Evolutionary conservation across 2,113 vertebrate species (phyloP), one percentile per base, ranked within the genome.

Genomic region (Dipodomys merriami): DNA sequence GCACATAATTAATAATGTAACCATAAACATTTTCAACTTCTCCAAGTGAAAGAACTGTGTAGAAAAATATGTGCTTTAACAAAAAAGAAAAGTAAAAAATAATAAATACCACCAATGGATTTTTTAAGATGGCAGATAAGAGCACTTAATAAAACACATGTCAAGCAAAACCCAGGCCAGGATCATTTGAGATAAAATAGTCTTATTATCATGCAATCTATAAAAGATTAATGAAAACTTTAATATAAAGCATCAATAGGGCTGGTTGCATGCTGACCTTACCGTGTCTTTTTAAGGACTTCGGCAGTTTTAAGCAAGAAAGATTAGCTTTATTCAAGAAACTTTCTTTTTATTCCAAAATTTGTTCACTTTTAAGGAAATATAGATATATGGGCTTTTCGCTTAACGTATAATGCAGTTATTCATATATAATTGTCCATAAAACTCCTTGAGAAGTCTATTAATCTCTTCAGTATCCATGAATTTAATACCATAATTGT

Each of bases 401-500:
- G 62, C 83, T 94, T 95, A 95, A 90, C 74, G 87, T 29, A 85
- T 6, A 95, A 78, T 95, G 39, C 85, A 62, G 93, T 96, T 95
- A 97, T 90, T 97, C 95, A 95, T 72, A 86, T 96, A 95, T 95
- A 97, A 97, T 95, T 39, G 12, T 94, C 94, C 96, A 96, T 97
- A 97, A 97, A 97, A 95, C 94, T 96, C 94, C 92, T 91, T 93
- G 95, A 95, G 96, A 96, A 96, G 95, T 97, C 93, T 97, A 97
- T 97, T 97, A 97, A 97, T 97, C 94, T 97, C 94, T 86, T 92
- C 35, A 77, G 91, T 96, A 91, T 95, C 95, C 82, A 85, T 95
- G 97, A 97, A 94, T 85, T 81, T 97, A 96, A 96, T 95, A 68
- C 78, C 74, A 86, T 95, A 96, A 97, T 97, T 96, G 95, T 96